These are phyloP conservation scores for Cichladusa arquata DNA, from an alignment of 2,113 vertebrate species.

Conservation along the genomic window DNA sequence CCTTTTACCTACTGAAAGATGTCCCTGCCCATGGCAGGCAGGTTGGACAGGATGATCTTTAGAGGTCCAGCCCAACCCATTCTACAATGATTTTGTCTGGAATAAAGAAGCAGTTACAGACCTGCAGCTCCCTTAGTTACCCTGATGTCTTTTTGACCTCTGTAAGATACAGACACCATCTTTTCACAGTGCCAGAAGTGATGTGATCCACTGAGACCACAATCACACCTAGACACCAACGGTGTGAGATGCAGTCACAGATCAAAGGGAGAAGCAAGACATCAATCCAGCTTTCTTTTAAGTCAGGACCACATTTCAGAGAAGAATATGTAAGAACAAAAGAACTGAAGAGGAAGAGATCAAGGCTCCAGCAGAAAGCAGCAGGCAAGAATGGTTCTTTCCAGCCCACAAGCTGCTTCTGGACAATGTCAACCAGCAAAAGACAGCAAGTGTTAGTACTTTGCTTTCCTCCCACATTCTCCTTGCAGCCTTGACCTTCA, in stretches of 20 bases:
- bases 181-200: not conserved
- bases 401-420: not conserved
- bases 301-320: not conserved
- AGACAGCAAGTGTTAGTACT: not conserved
- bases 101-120: not conserved
- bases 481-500: not conserved
- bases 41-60: not conserved
- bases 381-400: not conserved
- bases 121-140: not conserved
- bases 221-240: not conserved
- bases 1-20: not conserved
- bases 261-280: not conserved
- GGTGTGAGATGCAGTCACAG: not conserved
- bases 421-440: not conserved
- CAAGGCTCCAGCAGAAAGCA: not conserved
- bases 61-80: not conserved
- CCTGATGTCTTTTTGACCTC: not conserved
- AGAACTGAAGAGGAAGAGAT: not conserved
- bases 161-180: accelerated
- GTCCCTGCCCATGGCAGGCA: not conserved
- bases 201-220: not conserved
- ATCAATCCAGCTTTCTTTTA: not conserved
- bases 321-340: not conserved
- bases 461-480: not conserved
- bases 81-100: not conserved